A percentile compares a stretch with the other conserved stretches of the same genome.
These are phyloP conservation scores for Leptobrachium leishanense DNA, from an alignment of 2,113 vertebrate species.

Conservation along the genomic window DNA sequence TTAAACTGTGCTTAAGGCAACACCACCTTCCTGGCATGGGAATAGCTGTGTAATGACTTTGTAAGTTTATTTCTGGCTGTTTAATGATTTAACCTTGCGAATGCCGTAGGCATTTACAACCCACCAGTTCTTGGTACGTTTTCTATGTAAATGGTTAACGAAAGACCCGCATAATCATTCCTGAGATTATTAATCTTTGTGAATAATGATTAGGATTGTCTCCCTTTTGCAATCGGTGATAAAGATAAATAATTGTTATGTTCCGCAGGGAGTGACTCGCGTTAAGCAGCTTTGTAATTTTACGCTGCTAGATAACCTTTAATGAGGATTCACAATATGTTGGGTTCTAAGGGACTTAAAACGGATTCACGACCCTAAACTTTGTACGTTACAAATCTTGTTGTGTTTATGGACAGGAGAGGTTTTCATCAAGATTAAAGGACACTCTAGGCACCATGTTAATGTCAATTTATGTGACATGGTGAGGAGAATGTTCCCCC, in stretches of 20 bases:
- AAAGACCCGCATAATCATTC: conserved; percentile 84
- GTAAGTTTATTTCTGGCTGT: conserved; percentile 83
- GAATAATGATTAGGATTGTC: conserved; percentile 83
- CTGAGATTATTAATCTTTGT: conserved; percentile 90
- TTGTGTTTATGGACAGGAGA: conserved; percentile 13
- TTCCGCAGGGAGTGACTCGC: conserved; percentile 72
- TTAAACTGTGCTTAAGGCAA: conserved; percentile 92
- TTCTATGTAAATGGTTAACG: conserved; percentile 60
- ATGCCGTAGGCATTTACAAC: background rate
- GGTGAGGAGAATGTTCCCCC: no score
- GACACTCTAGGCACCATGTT: background rate
- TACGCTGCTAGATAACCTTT: background rate
- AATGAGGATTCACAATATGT: conserved; percentile 5
- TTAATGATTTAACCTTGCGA: conserved; percentile 78
- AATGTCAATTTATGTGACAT: background rate
- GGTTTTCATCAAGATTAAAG: conserved; percentile 1
- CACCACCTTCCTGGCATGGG: conserved; percentile 82
- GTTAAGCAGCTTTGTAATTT: conserved; percentile 28
- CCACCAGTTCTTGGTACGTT: no score
- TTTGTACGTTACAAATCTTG: conserved; percentile 29
- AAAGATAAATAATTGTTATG: conserved; percentile 76
- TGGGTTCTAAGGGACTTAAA: conserved; percentile 19
- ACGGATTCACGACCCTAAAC: conserved; percentile 30
- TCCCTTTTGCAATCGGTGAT: conserved; percentile 82
- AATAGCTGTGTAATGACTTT: conserved; percentile 89